Evolutionary conservation across 2,888 invertebrate genomes (phyloP), one percentile per base, ranked within the genome.

Genomic region (Drosophila macrospina): DNA sequence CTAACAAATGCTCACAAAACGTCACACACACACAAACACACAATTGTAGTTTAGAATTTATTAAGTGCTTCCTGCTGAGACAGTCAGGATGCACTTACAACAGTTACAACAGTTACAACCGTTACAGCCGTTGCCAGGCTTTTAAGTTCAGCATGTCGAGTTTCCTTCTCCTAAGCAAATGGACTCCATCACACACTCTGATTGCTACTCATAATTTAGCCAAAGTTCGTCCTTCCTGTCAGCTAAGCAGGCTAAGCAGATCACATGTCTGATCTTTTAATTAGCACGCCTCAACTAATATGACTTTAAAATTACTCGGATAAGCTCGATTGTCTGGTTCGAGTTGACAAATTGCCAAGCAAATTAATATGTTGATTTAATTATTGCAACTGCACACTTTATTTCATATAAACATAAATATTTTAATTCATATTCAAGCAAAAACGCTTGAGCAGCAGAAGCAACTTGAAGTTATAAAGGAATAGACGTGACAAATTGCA

Each of bases 41-140:
- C 73, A 72, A 86, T 87, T 87, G 78, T 55, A 51, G 82, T 64
- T 81, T 80, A 61, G 88, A 70, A 87, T 82, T 87, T 83, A 83
- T 83, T 85, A 83, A 83, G 88, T 82, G 82, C 86, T 86, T 87
- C 88, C 86, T 82, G 70, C 61, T 66, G 62, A 68, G 80, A 57
- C 70, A 73, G 69, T 57, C 62, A 68, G 68, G 50, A 77, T 78
- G 81, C 78, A 85, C 80, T 73, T 60, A 61, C 26, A 69, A 63
- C 60, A 62, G 64, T 68, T 20, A 20, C 20, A 20, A 20, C 20
- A n/a, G n/a, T 73, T 60, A 61, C 26, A 69, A 63, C 60, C 62
- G 64, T 68, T 20, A 20, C 20, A 20, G 3, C 20, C 62, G 62
- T 68, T 68, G 54, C 41, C 36, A 68, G 51, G 74, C 78, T 78